These are phyloP conservation scores for Plagodis pulveraria DNA, from an alignment of 2,888 invertebrate genomes.

Conservation along the genomic window DNA sequence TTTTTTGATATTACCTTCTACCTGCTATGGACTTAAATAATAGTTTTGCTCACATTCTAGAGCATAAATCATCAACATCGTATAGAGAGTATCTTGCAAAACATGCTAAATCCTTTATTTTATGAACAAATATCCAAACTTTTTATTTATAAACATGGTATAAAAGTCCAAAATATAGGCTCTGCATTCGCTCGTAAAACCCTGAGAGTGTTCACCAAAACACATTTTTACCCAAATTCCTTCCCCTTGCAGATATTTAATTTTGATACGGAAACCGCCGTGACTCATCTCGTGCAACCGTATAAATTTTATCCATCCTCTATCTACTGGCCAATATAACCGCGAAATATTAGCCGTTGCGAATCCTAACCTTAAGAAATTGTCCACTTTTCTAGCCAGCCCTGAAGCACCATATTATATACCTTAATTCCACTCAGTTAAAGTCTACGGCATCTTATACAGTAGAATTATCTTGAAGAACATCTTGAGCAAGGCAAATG, in stretches of 20 bases:
- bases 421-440: slow-evolving; percentile 23
- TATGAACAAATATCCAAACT: neutral
- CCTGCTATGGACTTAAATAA: too few relatives aligned
- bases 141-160: slow-evolving; percentile 1
- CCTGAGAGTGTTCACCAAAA: slow-evolving; percentile 40
- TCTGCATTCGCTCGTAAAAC: slow-evolving; percentile 20
- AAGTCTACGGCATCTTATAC: slow-evolving; percentile 4
- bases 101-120: too few relatives aligned
- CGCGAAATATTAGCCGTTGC: slow-evolving; percentile 80
- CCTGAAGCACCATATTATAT: slow-evolving; percentile 28
- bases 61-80: too few relatives aligned
- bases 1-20: too few relatives aligned
- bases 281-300: slow-evolving; percentile 64
- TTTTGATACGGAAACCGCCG: slow-evolving; percentile 79
- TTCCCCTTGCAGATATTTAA: slow-evolving; percentile 74
- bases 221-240: slow-evolving; percentile 51
- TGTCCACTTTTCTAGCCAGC: slow-evolving; percentile 49
- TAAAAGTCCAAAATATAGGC: slow-evolving; percentile 15
- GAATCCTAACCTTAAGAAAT: slow-evolving; percentile 71
- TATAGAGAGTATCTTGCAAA: too few relatives aligned
- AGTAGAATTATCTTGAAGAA: slow-evolving; percentile 3
- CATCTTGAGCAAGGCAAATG: slow-evolving; percentile 20
- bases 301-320: slow-evolving; percentile 79
- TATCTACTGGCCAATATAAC: slow-evolving; percentile 76
- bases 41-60: too few relatives aligned